Evolutionary conservation across 2,797 vertebrate genomes (phyloP).

Genomic region (Steatocranus sp.): DNA sequence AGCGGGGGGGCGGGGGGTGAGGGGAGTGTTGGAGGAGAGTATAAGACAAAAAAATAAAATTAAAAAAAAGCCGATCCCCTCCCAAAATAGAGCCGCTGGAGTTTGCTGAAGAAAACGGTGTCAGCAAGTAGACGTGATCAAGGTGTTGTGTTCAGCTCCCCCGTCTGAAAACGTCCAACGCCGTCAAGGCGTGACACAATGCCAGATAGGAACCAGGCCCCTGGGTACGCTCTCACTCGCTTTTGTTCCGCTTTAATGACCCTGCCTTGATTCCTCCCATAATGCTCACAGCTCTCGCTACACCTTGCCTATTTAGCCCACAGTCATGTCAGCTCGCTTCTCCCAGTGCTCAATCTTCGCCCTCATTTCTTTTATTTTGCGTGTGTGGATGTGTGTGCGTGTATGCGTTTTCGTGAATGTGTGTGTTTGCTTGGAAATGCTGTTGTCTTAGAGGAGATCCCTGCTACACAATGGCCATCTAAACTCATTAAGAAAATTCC

Average conservation of each 20-base stretch:
- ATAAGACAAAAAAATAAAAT: slow-evolving; percentile 7
- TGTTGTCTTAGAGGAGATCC: slow-evolving; percentile 76
- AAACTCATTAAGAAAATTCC: slow-evolving; percentile 98
- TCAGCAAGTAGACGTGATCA: slow-evolving; percentile 82
- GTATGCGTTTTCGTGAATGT: background rate
- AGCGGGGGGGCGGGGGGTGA: slow-evolving; percentile 65
- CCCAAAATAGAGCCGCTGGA: slow-evolving; percentile 69
- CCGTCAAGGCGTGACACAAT: slow-evolving; percentile 29
- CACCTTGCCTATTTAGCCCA: slow-evolving; percentile 81
- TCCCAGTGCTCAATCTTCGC: slow-evolving; percentile 64
- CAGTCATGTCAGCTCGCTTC: slow-evolving; percentile 59
- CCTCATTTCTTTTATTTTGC: slow-evolving; percentile 60
- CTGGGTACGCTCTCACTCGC: slow-evolving; percentile 56
- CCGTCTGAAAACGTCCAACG: slow-evolving; percentile 63
- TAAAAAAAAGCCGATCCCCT: slow-evolving; percentile 9
- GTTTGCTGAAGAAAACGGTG: slow-evolving; percentile 87
- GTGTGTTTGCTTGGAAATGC: slow-evolving; percentile 35
- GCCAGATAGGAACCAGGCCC: slow-evolving; percentile 61
- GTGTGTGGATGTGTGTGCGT: background rate
- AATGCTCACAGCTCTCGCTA: slow-evolving; percentile 54
- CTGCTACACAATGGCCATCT: slow-evolving; percentile 87
- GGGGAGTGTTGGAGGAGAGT: slow-evolving; percentile 70
- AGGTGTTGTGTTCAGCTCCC: slow-evolving; percentile 75
- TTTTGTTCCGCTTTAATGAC: slow-evolving; percentile 82
- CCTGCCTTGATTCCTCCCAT: slow-evolving; percentile 66